Base-by-base conservation (phyloP, 1,140 invertebrate species). In the Drosophila kohkoa region DNA sequence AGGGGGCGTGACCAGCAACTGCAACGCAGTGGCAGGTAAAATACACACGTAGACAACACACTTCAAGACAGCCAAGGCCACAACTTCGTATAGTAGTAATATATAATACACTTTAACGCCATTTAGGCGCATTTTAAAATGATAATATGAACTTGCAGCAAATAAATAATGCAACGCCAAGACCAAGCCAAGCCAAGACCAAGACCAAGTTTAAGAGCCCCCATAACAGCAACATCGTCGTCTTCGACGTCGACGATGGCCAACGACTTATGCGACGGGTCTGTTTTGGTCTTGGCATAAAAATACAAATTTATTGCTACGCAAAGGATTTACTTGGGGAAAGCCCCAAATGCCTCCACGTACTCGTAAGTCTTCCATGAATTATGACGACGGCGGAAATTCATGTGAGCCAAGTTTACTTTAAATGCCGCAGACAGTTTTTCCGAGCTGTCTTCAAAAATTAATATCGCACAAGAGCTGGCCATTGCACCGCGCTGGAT, bases 81-180 rank as follows among this genome's bases (percentile, higher is more conserved):
- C 8, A 20, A 32, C 11, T 11, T 43, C 38, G 38, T 52, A 28
- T 72, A 54, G 68, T 76, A 60, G 81, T 2, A 8, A 38, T 32
- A 38, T 73, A 86, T 86, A 81, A 81, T 68, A 76, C 80, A 73
- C 72, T 82, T 79, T 72, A 79, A 82, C 64, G 77, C 67, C 79
- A 67, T 78, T 80, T 55, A 62, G 62, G 58, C 51, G 69, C 67
- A 78, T 81, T 85, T 85, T 78, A 71, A 85, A 85, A 82, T 79
- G 80, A 76, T 83, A 83, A 82, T 82, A 73, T 67, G 67, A 54
- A 74, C 64, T 69, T 65, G 46, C 62, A 20, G 35, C 52, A 64
- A 58, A 79, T 79, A 82, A 81, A 78, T 85, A 85, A 85, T 85
- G 76, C 80, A 78, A 41, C 58, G 65, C 43, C 30, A 49, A 54